A percentile compares a stretch with the other conserved stretches of the same genome.
These are phyloP conservation scores for Megamerina dolium DNA, from an alignment of 2,888 invertebrate species.

Conservation along the genomic window DNA sequence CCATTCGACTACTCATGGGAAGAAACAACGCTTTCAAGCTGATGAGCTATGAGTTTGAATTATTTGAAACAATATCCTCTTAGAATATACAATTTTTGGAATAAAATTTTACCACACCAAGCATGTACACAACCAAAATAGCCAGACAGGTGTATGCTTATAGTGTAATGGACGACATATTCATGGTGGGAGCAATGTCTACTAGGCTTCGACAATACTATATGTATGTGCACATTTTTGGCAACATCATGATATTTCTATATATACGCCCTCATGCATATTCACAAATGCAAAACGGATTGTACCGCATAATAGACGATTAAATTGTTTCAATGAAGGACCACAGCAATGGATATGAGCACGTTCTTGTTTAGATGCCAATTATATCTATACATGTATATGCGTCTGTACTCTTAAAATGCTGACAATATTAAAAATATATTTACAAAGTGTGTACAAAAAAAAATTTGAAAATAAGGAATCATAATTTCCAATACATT, in stretches of 20 bases:
- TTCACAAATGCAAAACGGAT: constrained; percentile 18
- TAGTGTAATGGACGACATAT: too few relatives aligned
- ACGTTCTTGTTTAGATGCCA: too few relatives aligned
- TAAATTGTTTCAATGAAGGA: too few relatives aligned
- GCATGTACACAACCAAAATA: background rate
- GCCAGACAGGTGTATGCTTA: constrained; percentile 17
- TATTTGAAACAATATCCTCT: constrained; percentile 20
- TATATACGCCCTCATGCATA: constrained; percentile 7
- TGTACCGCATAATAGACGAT: background rate
- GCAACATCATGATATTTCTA: too few relatives aligned
- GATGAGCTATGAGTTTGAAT: constrained; percentile 14
- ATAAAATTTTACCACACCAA: background rate
- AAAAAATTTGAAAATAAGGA: too few relatives aligned
- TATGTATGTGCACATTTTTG: constrained; percentile 1
- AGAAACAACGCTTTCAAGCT: background rate
- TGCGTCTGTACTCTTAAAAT: too few relatives aligned
- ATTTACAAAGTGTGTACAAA: too few relatives aligned
- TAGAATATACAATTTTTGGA: constrained; percentile 14
- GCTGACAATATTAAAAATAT: too few relatives aligned
- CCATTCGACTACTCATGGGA: background rate
- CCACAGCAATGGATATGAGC: too few relatives aligned
- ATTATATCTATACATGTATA: too few relatives aligned
- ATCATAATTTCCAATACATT: too few relatives aligned
- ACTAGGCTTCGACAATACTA: background rate
- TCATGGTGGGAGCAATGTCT: background rate